Conservation (phyloP, 2,797 vertebrate species). For the Sebastes flavidus region DNA sequence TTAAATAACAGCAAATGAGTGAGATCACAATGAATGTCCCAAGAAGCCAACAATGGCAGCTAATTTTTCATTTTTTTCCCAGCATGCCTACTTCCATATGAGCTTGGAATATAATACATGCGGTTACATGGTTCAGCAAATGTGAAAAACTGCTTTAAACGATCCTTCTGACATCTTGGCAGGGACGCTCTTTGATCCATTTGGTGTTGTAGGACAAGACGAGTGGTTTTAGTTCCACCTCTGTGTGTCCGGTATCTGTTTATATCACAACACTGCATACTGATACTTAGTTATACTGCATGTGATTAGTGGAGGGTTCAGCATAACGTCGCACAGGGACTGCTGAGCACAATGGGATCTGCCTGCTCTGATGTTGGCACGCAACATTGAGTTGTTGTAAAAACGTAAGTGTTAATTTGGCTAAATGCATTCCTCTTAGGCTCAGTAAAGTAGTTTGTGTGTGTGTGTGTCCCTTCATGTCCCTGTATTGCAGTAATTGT, state of each 20-base stretch:
- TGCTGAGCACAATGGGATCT: background rate
- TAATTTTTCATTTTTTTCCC: slow-evolving; percentile 45
- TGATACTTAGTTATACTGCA: background rate
- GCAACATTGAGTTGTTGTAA: background rate
- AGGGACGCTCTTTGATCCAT: slow-evolving; percentile 26
- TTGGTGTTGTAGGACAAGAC: background rate
- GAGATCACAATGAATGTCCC: slow-evolving; percentile 18
- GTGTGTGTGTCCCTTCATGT: slow-evolving; percentile 10
- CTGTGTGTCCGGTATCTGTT: slow-evolving; percentile 10
- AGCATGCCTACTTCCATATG: slow-evolving; percentile 38
- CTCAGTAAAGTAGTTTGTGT: background rate
- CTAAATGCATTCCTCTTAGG: slow-evolving; percentile 1
- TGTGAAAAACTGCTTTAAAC: slow-evolving; percentile 33
- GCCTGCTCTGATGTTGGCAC: background rate
- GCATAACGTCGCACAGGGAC: background rate
- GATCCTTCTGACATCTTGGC: slow-evolving; percentile 20
- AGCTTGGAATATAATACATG: slow-evolving; percentile 42
- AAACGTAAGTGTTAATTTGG: background rate
- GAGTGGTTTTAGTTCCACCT: slow-evolving; percentile 13
- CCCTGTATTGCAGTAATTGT: slow-evolving; percentile 2
- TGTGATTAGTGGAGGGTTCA: background rate
- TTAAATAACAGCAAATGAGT: slow-evolving; percentile 19
- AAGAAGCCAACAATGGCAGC: slow-evolving; percentile 37
- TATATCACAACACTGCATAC: slow-evolving; percentile 1
- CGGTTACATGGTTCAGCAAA: slow-evolving; percentile 30